phyloP scores from a whole-genome alignment of 2,113 vertebrate species.

The Clarias macrocephalus region DNA sequence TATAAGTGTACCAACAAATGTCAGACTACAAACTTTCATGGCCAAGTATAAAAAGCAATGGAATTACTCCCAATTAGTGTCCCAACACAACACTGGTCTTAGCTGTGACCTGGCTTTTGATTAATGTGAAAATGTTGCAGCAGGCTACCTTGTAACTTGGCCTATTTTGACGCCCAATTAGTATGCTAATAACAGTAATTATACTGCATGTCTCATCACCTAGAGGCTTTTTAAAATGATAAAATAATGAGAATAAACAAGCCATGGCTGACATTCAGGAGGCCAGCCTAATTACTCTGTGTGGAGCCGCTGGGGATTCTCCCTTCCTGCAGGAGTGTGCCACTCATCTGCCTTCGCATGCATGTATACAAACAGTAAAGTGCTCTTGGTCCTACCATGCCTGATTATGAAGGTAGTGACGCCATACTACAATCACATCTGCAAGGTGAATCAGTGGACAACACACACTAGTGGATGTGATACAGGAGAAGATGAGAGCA shows the following conservation, averaged over 20 bases:
- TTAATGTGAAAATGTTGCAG: constrained; percentile 88
- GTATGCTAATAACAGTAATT: constrained; percentile 94
- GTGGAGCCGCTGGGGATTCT: constrained; percentile 80
- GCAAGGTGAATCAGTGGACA: not conserved
- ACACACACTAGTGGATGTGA: not conserved
- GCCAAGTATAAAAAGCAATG: not conserved
- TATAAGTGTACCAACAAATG: not conserved
- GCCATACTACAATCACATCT: not conserved
- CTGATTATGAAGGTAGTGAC: not conserved
- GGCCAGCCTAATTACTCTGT: constrained; percentile 87
- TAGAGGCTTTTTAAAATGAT: constrained; percentile 92
- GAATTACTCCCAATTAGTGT: not conserved
- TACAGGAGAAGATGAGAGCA: not conserved
- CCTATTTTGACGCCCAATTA: constrained; percentile 90
- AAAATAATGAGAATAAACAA: constrained; percentile 95
- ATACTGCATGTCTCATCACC: constrained; percentile 88
- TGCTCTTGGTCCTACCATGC: not conserved
- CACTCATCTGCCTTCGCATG: constrained; percentile 63
- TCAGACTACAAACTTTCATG: not conserved
- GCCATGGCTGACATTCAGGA: constrained; percentile 85
- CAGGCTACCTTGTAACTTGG: constrained; percentile 86
- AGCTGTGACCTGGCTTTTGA: constrained; percentile 82
- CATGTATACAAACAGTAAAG: constrained; percentile 13
- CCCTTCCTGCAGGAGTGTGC: constrained; percentile 74
- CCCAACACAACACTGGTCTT: constrained; percentile 59